These are phyloP conservation scores for Diaperis boleti DNA, from an alignment of 2,888 invertebrate genomes.

Conservation along the genomic window DNA sequence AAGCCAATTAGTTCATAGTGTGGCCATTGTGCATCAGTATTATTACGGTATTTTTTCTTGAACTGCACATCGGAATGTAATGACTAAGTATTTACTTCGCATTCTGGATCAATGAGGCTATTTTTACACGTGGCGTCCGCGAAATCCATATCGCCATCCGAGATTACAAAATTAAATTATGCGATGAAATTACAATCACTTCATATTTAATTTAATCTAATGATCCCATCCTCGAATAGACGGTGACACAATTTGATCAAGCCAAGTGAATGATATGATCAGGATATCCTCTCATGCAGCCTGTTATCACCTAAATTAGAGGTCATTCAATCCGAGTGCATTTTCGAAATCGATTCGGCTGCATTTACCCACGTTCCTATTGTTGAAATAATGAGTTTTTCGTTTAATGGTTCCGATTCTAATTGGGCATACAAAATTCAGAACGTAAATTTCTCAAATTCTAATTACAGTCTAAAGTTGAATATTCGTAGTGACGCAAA, in stretches of 20 bases:
- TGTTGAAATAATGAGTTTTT: neutral
- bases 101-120: neutral
- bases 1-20: too few relatives aligned
- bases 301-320: neutral
- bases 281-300: conserved; percentile 38
- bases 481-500: too few relatives aligned
- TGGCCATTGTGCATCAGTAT: too few relatives aligned
- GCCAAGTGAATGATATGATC: conserved; percentile 40
- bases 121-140: conserved; percentile 5
- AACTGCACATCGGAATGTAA: too few relatives aligned
- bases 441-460: too few relatives aligned
- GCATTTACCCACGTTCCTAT: neutral
- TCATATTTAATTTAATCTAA: neutral
- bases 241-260: conserved; percentile 42
- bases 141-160: too few relatives aligned
- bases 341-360: neutral
- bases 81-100: neutral
- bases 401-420: too few relatives aligned
- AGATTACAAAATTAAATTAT: too few relatives aligned
- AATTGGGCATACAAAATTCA: too few relatives aligned
- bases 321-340: neutral
- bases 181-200: neutral
- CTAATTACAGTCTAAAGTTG: too few relatives aligned
- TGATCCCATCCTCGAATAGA: conserved; percentile 21
- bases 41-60: too few relatives aligned